Evolutionary conservation across 2,113 vertebrate genomes (phyloP), one percentile per base, ranked within the genome.

Genomic region (Nesospiza acunhae): DNA sequence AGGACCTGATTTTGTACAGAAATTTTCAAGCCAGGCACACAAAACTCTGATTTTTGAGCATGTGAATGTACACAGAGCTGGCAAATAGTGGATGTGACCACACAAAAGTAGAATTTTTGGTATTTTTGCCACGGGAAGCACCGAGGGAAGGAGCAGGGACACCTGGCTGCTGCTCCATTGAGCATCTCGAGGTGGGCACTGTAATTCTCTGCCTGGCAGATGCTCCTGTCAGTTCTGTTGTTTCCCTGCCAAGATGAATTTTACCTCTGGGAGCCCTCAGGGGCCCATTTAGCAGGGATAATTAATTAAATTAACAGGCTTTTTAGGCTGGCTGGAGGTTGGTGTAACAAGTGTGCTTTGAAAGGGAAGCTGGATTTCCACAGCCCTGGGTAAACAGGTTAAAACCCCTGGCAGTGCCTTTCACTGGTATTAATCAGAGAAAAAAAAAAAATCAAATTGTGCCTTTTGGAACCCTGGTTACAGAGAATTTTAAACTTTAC

Each of bases 41-140:
- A 1, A 44, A 79, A 69, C 2, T 1, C 26, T 6, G 24, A 23
- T 11, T 33, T 75, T 37, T 13, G 15, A 23, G 50, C 0, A 1
- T 33, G 1, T 15, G 69, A 13, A 7, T 0, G 3, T 1, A 2
- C 24, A 0, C 11, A 28, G 49, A 22, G 28, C 33, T n/a, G 50
- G 44, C 1, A 37, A 7, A 10, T 0, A 4, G 11, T 0, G 42
- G 13, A 0, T 3, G 28, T 53, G 31, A 16, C 23, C 2, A 7
- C 70, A 20, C 10, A 27, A 20, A 60, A 31, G 4, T 10, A 30
- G 41, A 12, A 37, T 15, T 59, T 37, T 6, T 1, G 8, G 17
- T 15, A 2, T 28, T 8, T 28, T 28, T 41, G n/a, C 30, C 8
- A 1, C 4, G 9, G 31, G 13, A 24, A 23, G 4, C 52, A 2